Base-by-base conservation (phyloP, 2,113 vertebrate genomes). In the Xiphophorus maculatus region DNA sequence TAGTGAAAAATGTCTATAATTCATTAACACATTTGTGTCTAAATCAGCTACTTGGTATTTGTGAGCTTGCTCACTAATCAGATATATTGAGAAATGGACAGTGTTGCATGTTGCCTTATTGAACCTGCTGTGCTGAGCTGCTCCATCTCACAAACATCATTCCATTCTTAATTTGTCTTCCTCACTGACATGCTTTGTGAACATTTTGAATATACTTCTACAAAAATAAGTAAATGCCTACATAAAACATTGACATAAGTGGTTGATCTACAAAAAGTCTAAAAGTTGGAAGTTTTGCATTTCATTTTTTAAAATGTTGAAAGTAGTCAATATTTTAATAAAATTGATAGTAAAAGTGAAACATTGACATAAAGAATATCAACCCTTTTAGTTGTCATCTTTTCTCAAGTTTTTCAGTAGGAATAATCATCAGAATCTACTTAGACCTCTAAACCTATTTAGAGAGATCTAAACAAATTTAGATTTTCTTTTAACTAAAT, bases 11-110 rank as follows among this genome's bases (percentile, higher is more conserved):
- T 67, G 17, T 76, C 19, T 28, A 1, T 71, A 74, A 3, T 63
- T 35, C 27, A 80, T 86, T 66, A 88, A 77, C 54, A n/a, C 0
- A 0, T 71, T 82, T 71, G 29, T 44, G 63, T 81, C 60, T 83
- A 64, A 82, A 88, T 86, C 10, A 74, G 76, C 75, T 66, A 22
- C 29, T 74, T 70, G 54, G 44, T 74, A 19, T 68, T 84, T 11
- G 70, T 71, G 72, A 79, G 19, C 79, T 77, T 37, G 81, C 51
- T 42, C 62, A 72, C 35, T 48, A 74, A 19, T 69, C 63, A 2
- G 48, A 10, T 66, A 71, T 75, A 65, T 22, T 66, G 29, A 71
- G 60, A 67, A 76, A 66, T 8, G 30, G 32, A 54, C 40, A 13
- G 19, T 63, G 44, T 65, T 35, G 73, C 61, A 15, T 30, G 61